These are phyloP conservation scores for Rhorus exstirpatorius DNA, from an alignment of 2,888 invertebrate species.

Conservation along the genomic window DNA sequence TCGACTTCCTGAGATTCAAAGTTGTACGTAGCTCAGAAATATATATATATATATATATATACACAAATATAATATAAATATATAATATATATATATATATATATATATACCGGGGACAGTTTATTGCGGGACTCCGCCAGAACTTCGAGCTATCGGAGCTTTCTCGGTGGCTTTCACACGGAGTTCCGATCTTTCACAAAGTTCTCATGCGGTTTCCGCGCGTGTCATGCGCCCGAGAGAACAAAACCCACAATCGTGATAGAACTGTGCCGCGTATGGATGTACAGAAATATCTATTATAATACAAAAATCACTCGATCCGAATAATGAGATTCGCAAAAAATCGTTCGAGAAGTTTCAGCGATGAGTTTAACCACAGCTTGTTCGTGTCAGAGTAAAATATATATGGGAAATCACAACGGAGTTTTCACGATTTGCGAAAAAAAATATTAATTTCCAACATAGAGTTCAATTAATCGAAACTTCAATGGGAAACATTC, in stretches of 20 bases:
- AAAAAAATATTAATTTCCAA: neutral
- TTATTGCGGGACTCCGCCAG: constrained; percentile 44
- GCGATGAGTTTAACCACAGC: constrained; percentile 23
- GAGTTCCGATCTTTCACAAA: constrained; percentile 52
- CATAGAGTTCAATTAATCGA: too few relatives aligned
- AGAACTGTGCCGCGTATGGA: constrained; percentile 16
- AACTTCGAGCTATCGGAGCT: constrained; percentile 54
- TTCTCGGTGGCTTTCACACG: constrained; percentile 40
- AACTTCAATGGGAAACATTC: neutral
- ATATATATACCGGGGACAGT: constrained; percentile 27
- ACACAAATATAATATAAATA: neutral
- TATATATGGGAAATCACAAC: constrained; percentile 31
- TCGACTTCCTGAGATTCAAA: constrained; percentile 65
- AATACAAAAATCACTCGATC: constrained; percentile 30
- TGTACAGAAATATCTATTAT: neutral
- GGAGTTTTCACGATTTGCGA: neutral
- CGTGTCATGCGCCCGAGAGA: constrained; percentile 32
- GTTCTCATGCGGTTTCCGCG: constrained; percentile 32
- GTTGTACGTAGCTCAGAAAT: constrained; percentile 29
- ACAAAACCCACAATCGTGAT: constrained; percentile 46
- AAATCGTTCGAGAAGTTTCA: constrained; percentile 10
- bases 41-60: constrained; percentile 5
- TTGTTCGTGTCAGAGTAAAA: constrained; percentile 20
- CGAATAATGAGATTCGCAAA: neutral
- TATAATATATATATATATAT: neutral